phyloP scores from a whole-genome alignment of 2,113 vertebrate species.

The Lates calcarifer region DNA sequence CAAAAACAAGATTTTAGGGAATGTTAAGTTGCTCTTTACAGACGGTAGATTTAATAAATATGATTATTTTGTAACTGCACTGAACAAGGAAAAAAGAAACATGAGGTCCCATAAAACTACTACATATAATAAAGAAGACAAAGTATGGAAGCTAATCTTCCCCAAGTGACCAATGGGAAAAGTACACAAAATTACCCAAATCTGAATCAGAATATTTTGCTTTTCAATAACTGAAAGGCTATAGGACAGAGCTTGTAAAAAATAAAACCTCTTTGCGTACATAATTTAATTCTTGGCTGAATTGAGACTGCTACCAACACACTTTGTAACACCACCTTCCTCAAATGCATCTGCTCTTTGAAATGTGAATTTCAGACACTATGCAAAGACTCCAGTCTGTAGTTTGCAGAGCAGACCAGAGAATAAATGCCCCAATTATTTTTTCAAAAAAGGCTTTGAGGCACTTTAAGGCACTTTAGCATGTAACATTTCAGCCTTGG shows the following conservation, averaged over 20 bases:
- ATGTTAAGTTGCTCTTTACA: neutral
- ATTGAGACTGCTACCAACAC: neutral
- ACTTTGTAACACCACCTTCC: neutral
- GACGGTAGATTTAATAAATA: neutral
- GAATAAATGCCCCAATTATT: neutral
- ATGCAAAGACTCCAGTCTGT: neutral
- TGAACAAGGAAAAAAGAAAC: slow-evolving; percentile 14
- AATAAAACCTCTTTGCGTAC: neutral
- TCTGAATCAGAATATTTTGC: neutral
- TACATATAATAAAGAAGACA: slow-evolving; percentile 3
- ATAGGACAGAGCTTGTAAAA: neutral
- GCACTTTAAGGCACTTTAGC: neutral
- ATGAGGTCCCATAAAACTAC: slow-evolving; percentile 7
- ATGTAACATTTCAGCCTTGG: slow-evolving; percentile 3
- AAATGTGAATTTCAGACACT: neutral
- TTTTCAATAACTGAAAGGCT: neutral
- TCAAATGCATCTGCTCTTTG: neutral
- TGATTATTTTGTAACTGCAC: neutral
- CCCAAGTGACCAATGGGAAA: neutral
- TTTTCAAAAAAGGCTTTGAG: neutral
- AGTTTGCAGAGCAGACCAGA: slow-evolving; percentile 2
- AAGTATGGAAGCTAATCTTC: neutral
- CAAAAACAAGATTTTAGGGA: neutral
- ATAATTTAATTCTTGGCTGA: neutral
- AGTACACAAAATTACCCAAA: neutral